Evolutionary conservation across 2,797 vertebrate species (phyloP).

Genomic region (Prionace glauca): DNA sequence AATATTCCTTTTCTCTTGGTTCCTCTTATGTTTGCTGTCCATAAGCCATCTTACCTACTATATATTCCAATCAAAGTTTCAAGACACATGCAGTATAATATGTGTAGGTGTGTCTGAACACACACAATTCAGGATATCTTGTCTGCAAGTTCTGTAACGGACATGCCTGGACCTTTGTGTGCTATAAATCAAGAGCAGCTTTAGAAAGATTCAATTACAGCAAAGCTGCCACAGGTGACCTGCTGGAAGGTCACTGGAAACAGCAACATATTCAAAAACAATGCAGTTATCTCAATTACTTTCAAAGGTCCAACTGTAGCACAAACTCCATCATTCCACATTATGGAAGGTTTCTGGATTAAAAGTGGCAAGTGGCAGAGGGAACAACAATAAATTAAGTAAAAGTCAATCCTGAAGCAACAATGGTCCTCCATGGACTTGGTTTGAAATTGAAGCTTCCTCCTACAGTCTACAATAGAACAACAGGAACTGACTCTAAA

Average conservation of each 20-base stretch:
- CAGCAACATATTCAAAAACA: not conserved
- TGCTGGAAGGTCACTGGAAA: not conserved
- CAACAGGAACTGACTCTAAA: not conserved
- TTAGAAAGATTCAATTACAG: not conserved
- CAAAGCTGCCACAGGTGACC: not conserved
- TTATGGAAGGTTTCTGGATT: not conserved
- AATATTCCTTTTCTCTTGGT: not conserved
- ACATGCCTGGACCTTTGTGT: not conserved
- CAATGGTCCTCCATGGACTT: not conserved
- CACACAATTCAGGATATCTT: not conserved
- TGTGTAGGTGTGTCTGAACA: not conserved
- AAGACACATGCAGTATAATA: not conserved
- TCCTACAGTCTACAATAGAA: not conserved
- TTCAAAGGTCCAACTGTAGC: not conserved
- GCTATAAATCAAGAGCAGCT: not conserved
- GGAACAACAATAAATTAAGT: not conserved
- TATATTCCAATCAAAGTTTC: not conserved
- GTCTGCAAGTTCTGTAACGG: not conserved
- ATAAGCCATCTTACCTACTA: not conserved
- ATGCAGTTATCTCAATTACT: not conserved
- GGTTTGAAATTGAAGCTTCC: not conserved
- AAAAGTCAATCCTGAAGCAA: not conserved
- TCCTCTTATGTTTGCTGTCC: not conserved
- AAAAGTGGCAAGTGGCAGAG: not conserved
- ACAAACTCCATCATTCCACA: not conserved